These are phyloP conservation scores for Apistogramma diplotaenia DNA, from an alignment of 2,113 vertebrate genomes.

Conservation along the genomic window DNA sequence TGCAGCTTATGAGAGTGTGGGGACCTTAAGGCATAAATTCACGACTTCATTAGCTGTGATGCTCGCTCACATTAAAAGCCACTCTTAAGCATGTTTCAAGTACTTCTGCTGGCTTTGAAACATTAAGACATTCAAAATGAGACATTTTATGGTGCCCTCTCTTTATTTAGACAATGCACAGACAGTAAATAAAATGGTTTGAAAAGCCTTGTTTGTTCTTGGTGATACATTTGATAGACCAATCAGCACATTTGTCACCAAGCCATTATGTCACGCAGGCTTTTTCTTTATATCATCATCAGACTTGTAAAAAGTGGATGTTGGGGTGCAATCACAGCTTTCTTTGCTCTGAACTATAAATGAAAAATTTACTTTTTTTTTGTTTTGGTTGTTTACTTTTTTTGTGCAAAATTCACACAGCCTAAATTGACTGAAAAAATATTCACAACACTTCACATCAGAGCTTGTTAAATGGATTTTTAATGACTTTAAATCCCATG, in stretches of 20 bases:
- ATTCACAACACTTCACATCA: neutral
- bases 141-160: neutral
- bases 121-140: constrained; percentile 21
- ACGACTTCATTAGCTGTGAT: constrained; percentile 53
- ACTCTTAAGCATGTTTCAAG: constrained; percentile 36
- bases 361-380: neutral
- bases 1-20: neutral
- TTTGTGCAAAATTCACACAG: neutral
- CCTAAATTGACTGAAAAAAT: neutral
- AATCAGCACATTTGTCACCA: constrained; percentile 12
- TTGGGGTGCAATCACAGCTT: neutral
- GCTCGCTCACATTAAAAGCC: constrained; percentile 47
- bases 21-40: constrained; percentile 51
- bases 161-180: constrained; percentile 19
- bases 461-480: neutral
- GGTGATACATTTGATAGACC: constrained; percentile 13
- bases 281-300: neutral
- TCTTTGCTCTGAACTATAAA: neutral
- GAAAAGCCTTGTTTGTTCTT: constrained; percentile 39
- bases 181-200: constrained; percentile 49
- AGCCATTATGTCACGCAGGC: neutral
- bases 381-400: neutral
- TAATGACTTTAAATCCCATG: neutral
- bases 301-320: neutral
- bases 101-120: constrained; percentile 20